Evolutionary conservation across 2,888 invertebrate genomes (phyloP), one percentile per base, ranked within the genome.

Genomic region (Poecilobothrus nobilitatus): DNA sequence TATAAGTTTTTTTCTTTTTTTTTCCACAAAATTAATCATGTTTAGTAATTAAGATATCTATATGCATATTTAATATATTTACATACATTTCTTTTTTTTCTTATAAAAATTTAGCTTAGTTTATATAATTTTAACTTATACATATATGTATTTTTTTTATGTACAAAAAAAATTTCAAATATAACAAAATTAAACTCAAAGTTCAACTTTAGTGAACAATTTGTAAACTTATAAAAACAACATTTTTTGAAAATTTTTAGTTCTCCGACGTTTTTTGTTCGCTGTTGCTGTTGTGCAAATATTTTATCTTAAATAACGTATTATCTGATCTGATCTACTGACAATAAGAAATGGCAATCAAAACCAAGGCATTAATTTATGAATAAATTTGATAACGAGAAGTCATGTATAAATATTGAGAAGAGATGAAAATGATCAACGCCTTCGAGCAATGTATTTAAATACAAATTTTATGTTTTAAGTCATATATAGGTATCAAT

Each of bases 361-460:
- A 15, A 12, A 41, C 7, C 12, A 15, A 12, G 41, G 41, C 41
- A 41, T 41, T 41, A 15, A 41, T 41, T n/a, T 53, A 12, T 53
- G n/a, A 53, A 4, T 12, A 15, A 53, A 37, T 27, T 27, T 37
- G 9, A 12, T 8, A 37, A 37, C 12, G 9, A 37, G 37, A 37
- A 7, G 37, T 8, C 37, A 12, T 37, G 7, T 37, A 37, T 37
- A 37, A 37, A 12, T 37, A 37, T 37, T 18, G 53, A 53, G 18
- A 53, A 53, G 53, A 53, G 53, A 18, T 53, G 53, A 53, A 53
- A 53, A 53, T 53, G n/a, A 53, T n/a, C 53, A 53, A 18, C 53
- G 53, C 18, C 15, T 15, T 18, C 15, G 18, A 53, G 15, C 53
- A 53, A 27, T 27, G 27, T 37, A 37, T 37, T 37, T 37, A 37